Evolutionary conservation across 1,140 invertebrate species (phyloP), one percentile per base, ranked within the genome.

Genomic region (Coboldia fuscipes): DNA sequence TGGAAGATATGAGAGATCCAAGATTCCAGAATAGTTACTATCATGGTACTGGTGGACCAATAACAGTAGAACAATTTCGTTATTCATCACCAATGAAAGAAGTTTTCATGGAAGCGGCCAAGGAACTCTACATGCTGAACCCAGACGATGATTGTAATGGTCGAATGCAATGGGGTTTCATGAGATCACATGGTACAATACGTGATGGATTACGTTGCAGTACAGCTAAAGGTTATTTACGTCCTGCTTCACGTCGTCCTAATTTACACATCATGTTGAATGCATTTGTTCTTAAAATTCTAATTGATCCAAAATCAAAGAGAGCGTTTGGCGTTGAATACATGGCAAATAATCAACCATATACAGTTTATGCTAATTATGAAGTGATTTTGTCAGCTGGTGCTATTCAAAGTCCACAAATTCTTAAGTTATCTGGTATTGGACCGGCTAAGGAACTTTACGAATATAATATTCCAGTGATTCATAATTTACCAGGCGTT

Each of bases 171-270:
- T 71, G 66, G 18, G 76, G 83, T 35, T 79, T 84, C 42, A 66
- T 67, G 0, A 51, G 63, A 19, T 65, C 75, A 0, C 74, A 80
- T 47, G 84, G 64, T 21, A 88, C 85, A 0, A 49, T 89, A 12
- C 57, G 72, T n/a, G 61, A 86, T 33, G 88, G 88, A 0, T 57
- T 80, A 4, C 61, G 84, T 16, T 86, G 82, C 51, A 86, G 79
- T 41, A 71, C 79, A 3, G 68, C 80, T 2, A 79, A 79, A 53
- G 83, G 72, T 0, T 92, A 79, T 48, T 51, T 92, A 4, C 58
- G 76, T 33, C 70, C 82, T 0, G 66, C 64, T 7, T 58, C 63
- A 24, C 61, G 71, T 36, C 61, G 83, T 21, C 48, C 54, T 14
- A 92, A 90, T 52, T 57, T 90, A 7, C 71, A 82, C 36, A 58